Evolutionary conservation across 2,113 vertebrate genomes (phyloP), one percentile per base, ranked within the genome.

Genomic region (Rattus norvegicus): DNA sequence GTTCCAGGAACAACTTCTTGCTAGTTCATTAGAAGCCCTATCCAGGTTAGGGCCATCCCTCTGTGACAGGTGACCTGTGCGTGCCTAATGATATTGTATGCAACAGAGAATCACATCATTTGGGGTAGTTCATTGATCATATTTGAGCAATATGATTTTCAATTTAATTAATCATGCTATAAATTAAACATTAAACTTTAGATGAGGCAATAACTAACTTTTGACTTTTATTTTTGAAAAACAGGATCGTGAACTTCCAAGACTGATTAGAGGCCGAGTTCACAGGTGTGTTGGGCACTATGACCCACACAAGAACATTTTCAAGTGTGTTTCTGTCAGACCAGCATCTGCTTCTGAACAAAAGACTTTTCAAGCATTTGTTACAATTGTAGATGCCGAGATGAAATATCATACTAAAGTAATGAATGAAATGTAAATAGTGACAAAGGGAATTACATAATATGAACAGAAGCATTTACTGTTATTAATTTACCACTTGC

Each of bases 221-320:
- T 96, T 76, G 33, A 88, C 93, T 56, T 83, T 90, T 94, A 24
- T 96, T 97, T 96, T 98, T 96, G 59, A 59, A 95, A 88, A 97
- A 98, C 98, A 99, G 99, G 99, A 99, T 95, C 98, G 99, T 59
- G 98, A 98, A 54, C 99, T 99, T 89, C 99, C 99, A 91, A 99
- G 99, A 96, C 98, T 99, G 94, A 99, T 99, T 96, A 99, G 99
- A 97, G 99, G 99, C 76, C 99, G 98, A 97, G 98, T 99, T 93
- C 99, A 99, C 96, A 99, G 99, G 67, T 99, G 99, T 96, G 98
- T 99, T 97, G 99, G 99, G 52, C 99, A 98, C 98, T 99, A 99
- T 72, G 99, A 99, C 72, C 93, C 97, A 84, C 98, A 98, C 94
- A 99, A 96, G 98, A 99, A 99, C 52, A 49, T 99, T 96, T 98